Percentiles rank a stretch among this genome's conserved stretches.
phyloP scores from a whole-genome alignment of 2,797 vertebrate species.

The Tragelaphus oryx region DNA sequence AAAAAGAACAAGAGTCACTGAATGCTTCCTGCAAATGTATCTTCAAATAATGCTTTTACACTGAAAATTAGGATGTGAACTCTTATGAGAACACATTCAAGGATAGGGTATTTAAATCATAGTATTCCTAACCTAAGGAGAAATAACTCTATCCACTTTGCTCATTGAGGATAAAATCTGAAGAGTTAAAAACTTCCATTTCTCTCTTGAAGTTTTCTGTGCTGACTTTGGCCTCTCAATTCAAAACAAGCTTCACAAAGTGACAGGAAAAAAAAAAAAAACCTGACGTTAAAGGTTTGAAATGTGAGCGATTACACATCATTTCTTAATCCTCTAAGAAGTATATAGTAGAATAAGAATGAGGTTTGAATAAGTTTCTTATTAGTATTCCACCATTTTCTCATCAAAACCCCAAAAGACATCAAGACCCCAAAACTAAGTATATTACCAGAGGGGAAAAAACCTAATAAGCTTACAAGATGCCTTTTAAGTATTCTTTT shows the following conservation, averaged over 20 bases:
- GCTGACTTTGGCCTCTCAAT: background rate
- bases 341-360: background rate
- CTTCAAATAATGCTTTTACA: slow-evolving; percentile 86
- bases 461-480: background rate
- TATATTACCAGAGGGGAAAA: background rate
- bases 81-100: slow-evolving; percentile 79
- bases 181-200: background rate
- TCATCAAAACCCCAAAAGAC: background rate
- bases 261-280: background rate
- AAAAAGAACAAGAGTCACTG: slow-evolving; percentile 84
- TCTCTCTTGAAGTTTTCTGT: slow-evolving; percentile 10
- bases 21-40: slow-evolving; percentile 86
- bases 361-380: background rate
- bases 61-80: slow-evolving; percentile 88
- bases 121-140: background rate
- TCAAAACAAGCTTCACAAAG: slow-evolving; percentile 17
- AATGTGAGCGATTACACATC: background rate
- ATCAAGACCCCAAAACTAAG: background rate
- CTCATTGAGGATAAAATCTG: background rate
- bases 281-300: background rate
- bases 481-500: background rate
- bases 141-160: background rate
- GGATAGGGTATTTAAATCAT: slow-evolving; percentile 52
- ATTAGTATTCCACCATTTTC: background rate
- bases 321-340: background rate